Base-by-base conservation (phyloP, 2,113 vertebrate species). In the Dasyornis broadbenti region DNA sequence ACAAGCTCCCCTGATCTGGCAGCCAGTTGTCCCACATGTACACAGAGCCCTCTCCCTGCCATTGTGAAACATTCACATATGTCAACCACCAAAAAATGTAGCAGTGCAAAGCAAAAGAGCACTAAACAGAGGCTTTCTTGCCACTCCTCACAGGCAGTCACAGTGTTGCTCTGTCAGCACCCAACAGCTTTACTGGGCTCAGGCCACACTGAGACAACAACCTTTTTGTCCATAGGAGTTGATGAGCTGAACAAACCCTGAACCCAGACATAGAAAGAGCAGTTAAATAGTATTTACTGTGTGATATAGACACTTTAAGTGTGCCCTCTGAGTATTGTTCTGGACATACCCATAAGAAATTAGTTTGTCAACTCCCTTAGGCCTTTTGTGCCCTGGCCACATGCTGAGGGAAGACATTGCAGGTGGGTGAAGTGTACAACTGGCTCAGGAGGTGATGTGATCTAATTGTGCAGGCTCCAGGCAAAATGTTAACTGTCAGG, bases 211-310 rank as follows among this genome's bases (percentile, higher is more conserved):
- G 56, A n/a, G 24, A 24, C 12, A 22, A 19, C 15, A 21, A n/a
- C 19, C 15, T 69, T 79, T 64, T 61, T 35, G 33, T 9, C 24
- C 0, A 0, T 27, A 14, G 0, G 2, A 35, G 37, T 3, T 47
- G 56, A 37, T 4, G 0, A 39, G 24, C 35, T 27, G 50, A 52
- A 40, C 30, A 75, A 52, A 56, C 20, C 28, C 13, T 37, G 44
- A 52, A 39, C 14, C 10, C 15, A 60, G 59, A 71, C 1, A 5
- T 0, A 19, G 20, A 49, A 50, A 65, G 28, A 79, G 18, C 40
- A 42, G 50, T 31, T 47, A 18, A 65, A 42, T 31, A 53, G 13
- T 50, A 13, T 56, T 49, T 70, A 45, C 35, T 45, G 8, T 26
- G 10, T 50, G 39, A 49, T 2, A 5, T 8, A 33, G 71, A 28